phyloP scores from a whole-genome alignment of 2,113 vertebrate species.

The Psephotus haematonotus region DNA sequence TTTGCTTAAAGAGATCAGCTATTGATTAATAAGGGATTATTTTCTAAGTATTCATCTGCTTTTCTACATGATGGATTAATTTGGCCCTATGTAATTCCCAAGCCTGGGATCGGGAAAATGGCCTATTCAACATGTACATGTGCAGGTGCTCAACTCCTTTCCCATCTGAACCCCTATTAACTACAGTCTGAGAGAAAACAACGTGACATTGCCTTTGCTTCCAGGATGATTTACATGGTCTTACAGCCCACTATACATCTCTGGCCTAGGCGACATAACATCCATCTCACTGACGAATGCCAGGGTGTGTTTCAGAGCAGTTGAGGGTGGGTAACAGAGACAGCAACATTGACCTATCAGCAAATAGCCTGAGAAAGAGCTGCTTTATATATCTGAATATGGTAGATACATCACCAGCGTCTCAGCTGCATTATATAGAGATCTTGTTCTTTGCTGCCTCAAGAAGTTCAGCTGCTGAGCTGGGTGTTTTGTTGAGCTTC shows the following conservation, averaged over 20 bases:
- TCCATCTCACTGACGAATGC: not conserved
- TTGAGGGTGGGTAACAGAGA: not conserved
- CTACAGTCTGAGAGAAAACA: not conserved
- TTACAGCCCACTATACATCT: not conserved
- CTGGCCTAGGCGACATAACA: not conserved
- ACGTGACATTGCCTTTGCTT: not conserved
- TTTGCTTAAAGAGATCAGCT: conserved; percentile 41
- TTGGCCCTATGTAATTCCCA: not conserved
- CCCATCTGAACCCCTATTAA: not conserved
- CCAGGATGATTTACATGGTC: not conserved
- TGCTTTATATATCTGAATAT: not conserved
- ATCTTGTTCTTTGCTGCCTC: rapidly evolving
- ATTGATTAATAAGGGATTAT: conserved; percentile 43
- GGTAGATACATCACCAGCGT: not conserved
- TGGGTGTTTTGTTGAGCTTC: not conserved
- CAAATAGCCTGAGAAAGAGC: not conserved
- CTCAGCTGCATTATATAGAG: not conserved
- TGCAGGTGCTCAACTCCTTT: not conserved
- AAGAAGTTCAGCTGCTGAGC: not conserved
- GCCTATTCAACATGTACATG: not conserved
- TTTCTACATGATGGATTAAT: not conserved
- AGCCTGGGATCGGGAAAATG: not conserved
- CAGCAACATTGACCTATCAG: not conserved
- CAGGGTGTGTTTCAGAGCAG: not conserved
- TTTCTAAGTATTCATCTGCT: not conserved